Evolutionary conservation across 2,888 invertebrate genomes (phyloP).

Genomic region (Conistra vaccinii): DNA sequence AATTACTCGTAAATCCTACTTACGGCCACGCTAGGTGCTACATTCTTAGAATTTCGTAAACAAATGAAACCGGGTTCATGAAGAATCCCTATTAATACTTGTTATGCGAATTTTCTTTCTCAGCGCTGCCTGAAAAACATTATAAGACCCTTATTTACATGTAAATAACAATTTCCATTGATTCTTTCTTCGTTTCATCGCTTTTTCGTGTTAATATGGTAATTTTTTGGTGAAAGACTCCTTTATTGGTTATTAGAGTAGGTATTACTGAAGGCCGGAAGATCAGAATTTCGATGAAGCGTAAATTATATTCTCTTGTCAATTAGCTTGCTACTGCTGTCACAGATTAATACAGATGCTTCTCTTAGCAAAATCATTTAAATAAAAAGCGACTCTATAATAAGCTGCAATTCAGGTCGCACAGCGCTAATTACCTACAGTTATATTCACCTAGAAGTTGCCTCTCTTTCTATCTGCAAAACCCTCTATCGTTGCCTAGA

Average conservation of each 20-base stretch:
- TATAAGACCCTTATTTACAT: slow-evolving; percentile 42
- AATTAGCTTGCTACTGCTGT: not conserved
- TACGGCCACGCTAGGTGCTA: slow-evolving; percentile 7
- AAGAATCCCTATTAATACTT: slow-evolving; percentile 44
- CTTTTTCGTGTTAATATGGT: slow-evolving; percentile 25
- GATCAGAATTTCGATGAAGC: not conserved
- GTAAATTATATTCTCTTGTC: not conserved
- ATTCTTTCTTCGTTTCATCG: slow-evolving; percentile 10
- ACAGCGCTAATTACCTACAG: no score
- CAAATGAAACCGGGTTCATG: slow-evolving; percentile 27
- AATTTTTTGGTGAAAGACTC: not conserved
- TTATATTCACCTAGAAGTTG: no score
- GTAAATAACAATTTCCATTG: slow-evolving; percentile 49
- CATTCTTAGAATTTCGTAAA: slow-evolving; percentile 10
- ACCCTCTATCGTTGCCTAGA: no score
- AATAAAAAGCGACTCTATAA: no score
- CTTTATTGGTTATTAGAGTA: slow-evolving; percentile 8
- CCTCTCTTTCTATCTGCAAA: no score
- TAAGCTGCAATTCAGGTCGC: no score
- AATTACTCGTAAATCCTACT: slow-evolving; percentile 39
- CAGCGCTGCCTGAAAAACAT: slow-evolving; percentile 13
- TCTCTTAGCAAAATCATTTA: no score
- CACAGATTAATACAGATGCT: no score
- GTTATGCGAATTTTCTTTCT: slow-evolving; percentile 24
- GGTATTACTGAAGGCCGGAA: not conserved